Conservation (phyloP, 2,888 invertebrate species). For the Melanostoma mellinum region DNA sequence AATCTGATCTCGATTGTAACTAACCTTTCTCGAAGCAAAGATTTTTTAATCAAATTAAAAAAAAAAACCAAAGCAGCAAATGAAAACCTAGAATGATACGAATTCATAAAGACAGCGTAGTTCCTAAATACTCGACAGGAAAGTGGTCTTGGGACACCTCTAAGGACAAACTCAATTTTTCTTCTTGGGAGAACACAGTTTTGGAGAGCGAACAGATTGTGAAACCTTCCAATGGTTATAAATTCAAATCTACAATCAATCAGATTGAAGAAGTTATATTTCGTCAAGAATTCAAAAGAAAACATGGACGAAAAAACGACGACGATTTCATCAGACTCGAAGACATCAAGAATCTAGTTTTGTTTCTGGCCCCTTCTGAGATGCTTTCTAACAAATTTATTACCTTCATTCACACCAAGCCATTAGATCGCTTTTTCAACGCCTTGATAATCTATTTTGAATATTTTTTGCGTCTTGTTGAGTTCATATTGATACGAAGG, state of each 20-base stretch:
- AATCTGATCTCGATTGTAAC: background rate
- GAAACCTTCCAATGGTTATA: slow-evolving; percentile 75
- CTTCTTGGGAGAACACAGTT: slow-evolving; percentile 68
- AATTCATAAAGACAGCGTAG: slow-evolving; percentile 76
- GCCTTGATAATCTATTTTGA: slow-evolving; percentile 80
- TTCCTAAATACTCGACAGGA: slow-evolving; percentile 77
- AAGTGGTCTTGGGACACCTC: slow-evolving; percentile 78
- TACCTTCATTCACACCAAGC: slow-evolving; percentile 78
- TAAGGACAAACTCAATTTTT: slow-evolving; percentile 75
- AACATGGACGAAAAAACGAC: slow-evolving; percentile 74
- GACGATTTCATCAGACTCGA: slow-evolving; percentile 77
- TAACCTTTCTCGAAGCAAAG: background rate
- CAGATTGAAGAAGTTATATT: slow-evolving; percentile 79
- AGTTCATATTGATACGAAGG: slow-evolving; percentile 79
- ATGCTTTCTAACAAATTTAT: slow-evolving; percentile 76
- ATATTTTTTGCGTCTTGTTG: slow-evolving; percentile 79
- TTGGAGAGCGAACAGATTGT: slow-evolving; percentile 73
- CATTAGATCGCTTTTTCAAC: slow-evolving; percentile 77
- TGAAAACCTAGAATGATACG: slow-evolving; percentile 75
- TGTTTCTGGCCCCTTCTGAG: slow-evolving; percentile 78
- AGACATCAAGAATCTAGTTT: slow-evolving; percentile 79
- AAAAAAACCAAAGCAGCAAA: too few relatives aligned
- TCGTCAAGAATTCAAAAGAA: slow-evolving; percentile 77
- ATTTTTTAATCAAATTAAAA: background rate
- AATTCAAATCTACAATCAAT: slow-evolving; percentile 77